Conservation (phyloP, 2,113 vertebrate species). For the Pavo muticus region DNA sequence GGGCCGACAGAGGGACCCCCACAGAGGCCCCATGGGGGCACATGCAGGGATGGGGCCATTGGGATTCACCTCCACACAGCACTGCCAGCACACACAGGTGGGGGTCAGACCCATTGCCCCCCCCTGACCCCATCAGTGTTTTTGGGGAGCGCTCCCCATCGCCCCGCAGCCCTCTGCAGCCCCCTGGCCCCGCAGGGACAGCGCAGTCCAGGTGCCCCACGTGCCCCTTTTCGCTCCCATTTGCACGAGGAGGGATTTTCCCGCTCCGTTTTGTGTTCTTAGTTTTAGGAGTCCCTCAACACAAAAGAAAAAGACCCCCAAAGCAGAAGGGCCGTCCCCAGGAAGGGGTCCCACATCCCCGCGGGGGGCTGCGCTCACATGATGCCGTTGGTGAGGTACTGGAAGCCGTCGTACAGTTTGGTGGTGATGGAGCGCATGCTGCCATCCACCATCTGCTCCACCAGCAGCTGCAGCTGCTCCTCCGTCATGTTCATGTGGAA, state of each 20-base stretch:
- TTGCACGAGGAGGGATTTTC: background rate
- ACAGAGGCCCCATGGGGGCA: no score
- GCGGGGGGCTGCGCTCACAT: slow-evolving; percentile 81
- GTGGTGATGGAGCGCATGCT: slow-evolving; percentile 95
- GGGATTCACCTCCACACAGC: accelerated
- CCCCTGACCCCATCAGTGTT: background rate
- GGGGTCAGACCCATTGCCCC: background rate
- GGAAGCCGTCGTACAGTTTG: slow-evolving; percentile 96
- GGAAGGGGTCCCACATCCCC: no score
- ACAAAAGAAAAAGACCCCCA: background rate
- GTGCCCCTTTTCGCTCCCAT: background rate
- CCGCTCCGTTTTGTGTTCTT: background rate
- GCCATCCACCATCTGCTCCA: slow-evolving; percentile 94
- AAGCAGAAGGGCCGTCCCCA: no score
- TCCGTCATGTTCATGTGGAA: slow-evolving; percentile 98
- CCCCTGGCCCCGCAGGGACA: no score
- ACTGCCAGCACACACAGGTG: background rate
- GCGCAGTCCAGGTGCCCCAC: no score
- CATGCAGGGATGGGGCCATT: background rate
- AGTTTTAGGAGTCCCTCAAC: background rate
- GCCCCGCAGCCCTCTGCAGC: no score
- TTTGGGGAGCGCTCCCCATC: no score
- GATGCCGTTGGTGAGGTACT: slow-evolving; percentile 99
- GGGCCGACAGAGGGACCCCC: accelerated
- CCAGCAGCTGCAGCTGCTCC: slow-evolving; percentile 93